Evolutionary conservation across 2,797 vertebrate species (phyloP), one percentile per base, ranked within the genome.

Genomic region (Phalanger gymnotis): DNA sequence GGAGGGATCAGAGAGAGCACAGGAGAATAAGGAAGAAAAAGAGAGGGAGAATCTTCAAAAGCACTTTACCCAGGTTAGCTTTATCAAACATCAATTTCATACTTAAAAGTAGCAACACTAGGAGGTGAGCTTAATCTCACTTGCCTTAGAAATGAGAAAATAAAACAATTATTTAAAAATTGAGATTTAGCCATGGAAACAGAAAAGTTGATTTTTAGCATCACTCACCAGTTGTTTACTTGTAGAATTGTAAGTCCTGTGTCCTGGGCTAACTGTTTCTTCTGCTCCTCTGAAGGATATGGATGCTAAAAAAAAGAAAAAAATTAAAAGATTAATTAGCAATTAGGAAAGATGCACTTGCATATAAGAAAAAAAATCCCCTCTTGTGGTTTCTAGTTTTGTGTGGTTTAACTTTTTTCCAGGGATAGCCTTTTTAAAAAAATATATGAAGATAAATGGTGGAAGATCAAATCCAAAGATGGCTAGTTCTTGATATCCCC

Each of bases 161-260:
- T 22, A 96, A 98, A 98, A 97, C 98, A 98, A 96, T 98, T 97
- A 98, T 96, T 98, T 97, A 98, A 94, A 98, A 98, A 98, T 93
- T 98, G 97, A 97, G 97, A 92, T 98, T 98, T 96, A 98, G 97
- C 97, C 92, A 97, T 94, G 96, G 98, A 98, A 98, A 97, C 97
- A 98, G 98, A 98, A 97, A 98, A 98, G 98, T 98, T 98, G 98
- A 98, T 98, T 98, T 98, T 97, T 93, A 97, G 97, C 73, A 97
- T 98, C 98, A 99, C 99, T 99, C 99, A 99, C 99, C 99, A 99
- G 99, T 99, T 99, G 99, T 99, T 99, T 99, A 99, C 99, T 99
- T 99, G 99, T 99, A 99, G 99, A 99, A 99, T 99, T 99, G 99
- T 99, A 98, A 99, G 99, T 98, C 99, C 99, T 90, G 99, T 99